Percentiles rank a stretch among this genome's conserved stretches.
phyloP scores from a whole-genome alignment of 2,113 vertebrate genomes.

The Ceyx margarethae region DNA sequence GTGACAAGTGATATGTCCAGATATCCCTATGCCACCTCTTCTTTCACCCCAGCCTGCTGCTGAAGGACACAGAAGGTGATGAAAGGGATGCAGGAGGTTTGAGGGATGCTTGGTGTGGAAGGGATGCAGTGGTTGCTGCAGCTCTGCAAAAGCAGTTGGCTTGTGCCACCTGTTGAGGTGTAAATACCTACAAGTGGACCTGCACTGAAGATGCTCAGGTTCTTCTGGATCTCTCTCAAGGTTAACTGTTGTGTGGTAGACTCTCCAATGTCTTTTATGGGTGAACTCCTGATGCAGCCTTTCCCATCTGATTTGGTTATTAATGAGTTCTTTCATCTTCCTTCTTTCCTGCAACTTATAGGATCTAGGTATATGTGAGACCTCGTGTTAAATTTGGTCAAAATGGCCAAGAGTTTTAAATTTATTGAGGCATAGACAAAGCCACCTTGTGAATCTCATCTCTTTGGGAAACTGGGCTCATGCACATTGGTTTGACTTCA shows the following conservation, averaged over 20 bases:
- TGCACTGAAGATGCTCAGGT: accelerated
- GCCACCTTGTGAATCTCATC: background rate
- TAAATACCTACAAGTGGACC: background rate
- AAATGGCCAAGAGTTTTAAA: background rate
- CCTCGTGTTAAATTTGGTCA: accelerated
- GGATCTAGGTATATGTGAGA: background rate
- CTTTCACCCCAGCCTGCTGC: background rate
- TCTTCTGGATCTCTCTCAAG: background rate
- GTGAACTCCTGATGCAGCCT: background rate
- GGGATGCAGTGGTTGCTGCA: background rate
- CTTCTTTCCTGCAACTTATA: background rate
- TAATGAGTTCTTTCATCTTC: background rate
- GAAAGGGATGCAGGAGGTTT: accelerated
- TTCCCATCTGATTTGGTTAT: background rate
- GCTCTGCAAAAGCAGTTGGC: background rate
- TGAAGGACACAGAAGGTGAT: background rate
- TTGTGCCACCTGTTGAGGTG: background rate
- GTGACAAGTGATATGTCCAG: background rate
- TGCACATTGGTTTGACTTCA: background rate
- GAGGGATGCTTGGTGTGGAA: background rate
- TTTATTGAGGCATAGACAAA: background rate
- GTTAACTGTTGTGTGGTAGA: background rate
- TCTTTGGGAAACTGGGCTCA: background rate
- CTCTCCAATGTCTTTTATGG: background rate
- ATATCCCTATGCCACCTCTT: background rate